These are phyloP conservation scores for Andrena marginata DNA, from an alignment of 2,888 invertebrate species.

Conservation along the genomic window DNA sequence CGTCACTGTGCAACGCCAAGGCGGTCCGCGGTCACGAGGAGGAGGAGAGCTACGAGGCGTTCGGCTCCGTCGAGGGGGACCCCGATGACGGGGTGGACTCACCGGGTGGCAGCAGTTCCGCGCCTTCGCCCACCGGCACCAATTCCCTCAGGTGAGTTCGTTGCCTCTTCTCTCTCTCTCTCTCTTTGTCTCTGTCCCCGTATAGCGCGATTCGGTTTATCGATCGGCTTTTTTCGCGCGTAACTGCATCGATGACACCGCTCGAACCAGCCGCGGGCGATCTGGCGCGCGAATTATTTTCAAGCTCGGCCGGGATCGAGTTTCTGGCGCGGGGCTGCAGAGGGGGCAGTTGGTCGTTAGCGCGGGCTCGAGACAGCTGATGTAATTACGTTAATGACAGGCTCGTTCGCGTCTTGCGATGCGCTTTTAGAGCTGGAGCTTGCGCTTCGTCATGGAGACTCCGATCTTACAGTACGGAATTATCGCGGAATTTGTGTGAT, in stretches of 20 bases:
- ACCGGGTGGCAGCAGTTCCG: constrained; percentile 79
- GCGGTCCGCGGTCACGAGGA: constrained; percentile 68
- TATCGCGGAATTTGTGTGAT: no score
- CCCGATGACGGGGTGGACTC: constrained; percentile 75
- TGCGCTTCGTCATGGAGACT: no score
- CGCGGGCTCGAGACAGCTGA: background rate
- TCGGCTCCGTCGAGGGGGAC: constrained; percentile 78
- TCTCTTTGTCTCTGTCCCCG: constrained; percentile 8
- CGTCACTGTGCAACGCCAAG: constrained; percentile 47
- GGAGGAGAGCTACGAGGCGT: constrained; percentile 83
- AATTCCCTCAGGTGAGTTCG: constrained; percentile 71
- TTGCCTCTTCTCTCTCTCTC: constrained; percentile 11
- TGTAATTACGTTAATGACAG: background rate
- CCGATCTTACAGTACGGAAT: no score
- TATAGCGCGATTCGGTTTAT: constrained; percentile 8
- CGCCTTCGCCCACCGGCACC: constrained; percentile 81
- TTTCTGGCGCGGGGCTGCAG: constrained; percentile 11
- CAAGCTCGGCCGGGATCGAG: background rate
- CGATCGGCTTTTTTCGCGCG: constrained; percentile 3
- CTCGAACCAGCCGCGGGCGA: background rate
- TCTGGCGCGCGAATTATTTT: constrained; percentile 30
- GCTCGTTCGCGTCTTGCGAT: background rate
- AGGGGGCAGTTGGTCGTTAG: constrained; percentile 31
- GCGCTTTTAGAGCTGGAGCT: background rate
- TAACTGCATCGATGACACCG: background rate